Evolutionary conservation across 2,888 invertebrate species (phyloP).

Genomic region (Schrankia costaestrigalis): DNA sequence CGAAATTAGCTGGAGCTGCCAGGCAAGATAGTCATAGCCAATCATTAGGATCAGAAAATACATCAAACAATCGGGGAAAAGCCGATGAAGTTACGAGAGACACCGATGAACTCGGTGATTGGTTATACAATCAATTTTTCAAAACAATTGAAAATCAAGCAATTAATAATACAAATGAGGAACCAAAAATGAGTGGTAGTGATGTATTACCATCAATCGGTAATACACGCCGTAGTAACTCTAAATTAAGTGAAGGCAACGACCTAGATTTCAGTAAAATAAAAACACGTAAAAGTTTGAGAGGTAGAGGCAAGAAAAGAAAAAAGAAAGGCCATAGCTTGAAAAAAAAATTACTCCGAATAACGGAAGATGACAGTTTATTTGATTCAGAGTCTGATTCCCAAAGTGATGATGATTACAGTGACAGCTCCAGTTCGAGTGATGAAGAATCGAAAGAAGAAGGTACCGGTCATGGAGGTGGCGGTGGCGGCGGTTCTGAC

Average conservation of each 20-base stretch:
- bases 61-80: too few relatives aligned
- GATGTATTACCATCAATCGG: not conserved
- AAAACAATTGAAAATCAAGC: slow-evolving; percentile 71
- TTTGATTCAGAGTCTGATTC: slow-evolving; percentile 48
- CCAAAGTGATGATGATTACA: slow-evolving; percentile 20
- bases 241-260: too few relatives aligned
- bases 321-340: slow-evolving; percentile 41
- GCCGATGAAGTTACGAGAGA: slow-evolving; percentile 54
- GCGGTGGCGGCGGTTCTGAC: slow-evolving; percentile 15
- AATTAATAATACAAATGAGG: slow-evolving; percentile 53
- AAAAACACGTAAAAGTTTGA: slow-evolving; percentile 36
- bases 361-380: slow-evolving; percentile 64
- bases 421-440: slow-evolving; percentile 19
- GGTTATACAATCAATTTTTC: slow-evolving; percentile 73
- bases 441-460: slow-evolving; percentile 2
- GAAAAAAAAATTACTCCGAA: slow-evolving; percentile 54
- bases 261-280: slow-evolving; percentile 28
- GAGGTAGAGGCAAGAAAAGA: slow-evolving; percentile 28
- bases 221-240: not conserved
- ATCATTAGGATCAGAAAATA: too few relatives aligned
- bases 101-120: slow-evolving; percentile 64
- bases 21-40: too few relatives aligned
- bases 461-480: slow-evolving; percentile 8
- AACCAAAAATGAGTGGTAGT: slow-evolving; percentile 48
- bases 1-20: slow-evolving; percentile 52